These are phyloP conservation scores for Anguilla anguilla DNA, from an alignment of 2,797 vertebrate genomes.

Conservation along the genomic window DNA sequence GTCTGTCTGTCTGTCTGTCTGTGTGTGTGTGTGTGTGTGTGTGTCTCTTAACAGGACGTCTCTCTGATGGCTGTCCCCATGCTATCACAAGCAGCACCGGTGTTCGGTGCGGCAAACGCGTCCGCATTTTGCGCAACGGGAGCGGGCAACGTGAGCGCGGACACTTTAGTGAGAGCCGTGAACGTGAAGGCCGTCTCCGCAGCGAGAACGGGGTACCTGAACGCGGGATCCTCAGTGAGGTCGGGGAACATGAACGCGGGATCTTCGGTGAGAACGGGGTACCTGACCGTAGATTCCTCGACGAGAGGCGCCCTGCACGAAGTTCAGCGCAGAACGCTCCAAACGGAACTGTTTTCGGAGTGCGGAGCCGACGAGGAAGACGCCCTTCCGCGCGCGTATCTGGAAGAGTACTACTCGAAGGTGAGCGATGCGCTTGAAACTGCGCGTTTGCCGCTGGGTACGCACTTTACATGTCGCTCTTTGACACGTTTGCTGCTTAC, in stretches of 20 bases:
- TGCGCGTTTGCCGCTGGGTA: no score
- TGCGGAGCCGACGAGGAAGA: neutral
- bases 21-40: neutral
- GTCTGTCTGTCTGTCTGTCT: neutral
- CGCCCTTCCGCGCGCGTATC: constrained; percentile 26
- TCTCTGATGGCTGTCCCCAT: neutral
- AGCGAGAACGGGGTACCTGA: no score
- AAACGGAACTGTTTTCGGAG: neutral
- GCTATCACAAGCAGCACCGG: neutral
- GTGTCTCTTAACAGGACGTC: neutral
- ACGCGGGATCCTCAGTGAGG: no score
- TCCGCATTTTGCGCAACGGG: neutral
- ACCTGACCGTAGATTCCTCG: neutral
- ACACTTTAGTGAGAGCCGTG: no score
- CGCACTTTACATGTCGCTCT: neutral
- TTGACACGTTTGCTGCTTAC: neutral
- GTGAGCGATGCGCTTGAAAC: constrained; percentile 36
- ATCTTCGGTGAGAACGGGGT: neutral
- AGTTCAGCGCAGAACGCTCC: neutral
- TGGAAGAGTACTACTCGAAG: constrained; percentile 49
- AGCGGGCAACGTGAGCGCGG: neutral
- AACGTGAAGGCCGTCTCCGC: no score
- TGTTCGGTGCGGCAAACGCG: neutral
- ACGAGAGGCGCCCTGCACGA: neutral
- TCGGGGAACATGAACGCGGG: neutral